Evolutionary conservation across 1,140 invertebrate species (phyloP), one percentile per base, ranked within the genome.

Genomic region (Prorops nasuta): DNA sequence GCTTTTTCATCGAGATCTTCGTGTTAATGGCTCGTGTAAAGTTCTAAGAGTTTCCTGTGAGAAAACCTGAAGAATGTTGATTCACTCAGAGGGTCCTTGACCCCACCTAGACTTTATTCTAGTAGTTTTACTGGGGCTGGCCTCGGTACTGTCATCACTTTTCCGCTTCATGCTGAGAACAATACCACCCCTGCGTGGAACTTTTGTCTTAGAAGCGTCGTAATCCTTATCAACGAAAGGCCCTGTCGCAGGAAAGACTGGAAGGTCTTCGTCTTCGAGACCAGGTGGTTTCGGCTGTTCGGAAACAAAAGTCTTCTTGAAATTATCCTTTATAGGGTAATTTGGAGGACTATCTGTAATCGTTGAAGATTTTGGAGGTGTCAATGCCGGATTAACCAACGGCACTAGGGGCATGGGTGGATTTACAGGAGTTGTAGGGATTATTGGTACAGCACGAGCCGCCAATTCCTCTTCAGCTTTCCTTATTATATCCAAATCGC

Each of bases 391-490:
- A 4, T 28, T 4, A 6, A 10, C 4, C 10, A 6, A 4, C 4
- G 4, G 10, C 4, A 28, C 10, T 6, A 10, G 10, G 4, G 24
- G 24, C 24, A 28, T 6, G 10, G 24, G 4, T 10, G 4, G 24
- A 4, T 28, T 4, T 4, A 10, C 4, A 28, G 44, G 24, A 12
- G 51, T 21, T 14, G 52, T 53, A n/a, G n/a, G n/a, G n/a, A n/a
- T n/a, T n/a, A n/a, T n/a, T n/a, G n/a, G n/a, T 7, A 57, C 60
- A 12, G 61, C 66, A 1, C 67, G 68, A 21, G 79, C 75, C 0
- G 74, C 77, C n/a, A 82, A 55, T 61, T 82, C 79, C 60, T 83
- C 80, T 21, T 77, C 78, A 0, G 81, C 81, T 60, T 83, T 83
- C 47, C 74, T 76, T 18, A 82, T 81, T 17, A 82, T 51, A 57